Percentiles rank a stretch among this genome's conserved stretches.
Conservation (phyloP, 2,797 vertebrate genomes). For the Acomys russatus region DNA sequence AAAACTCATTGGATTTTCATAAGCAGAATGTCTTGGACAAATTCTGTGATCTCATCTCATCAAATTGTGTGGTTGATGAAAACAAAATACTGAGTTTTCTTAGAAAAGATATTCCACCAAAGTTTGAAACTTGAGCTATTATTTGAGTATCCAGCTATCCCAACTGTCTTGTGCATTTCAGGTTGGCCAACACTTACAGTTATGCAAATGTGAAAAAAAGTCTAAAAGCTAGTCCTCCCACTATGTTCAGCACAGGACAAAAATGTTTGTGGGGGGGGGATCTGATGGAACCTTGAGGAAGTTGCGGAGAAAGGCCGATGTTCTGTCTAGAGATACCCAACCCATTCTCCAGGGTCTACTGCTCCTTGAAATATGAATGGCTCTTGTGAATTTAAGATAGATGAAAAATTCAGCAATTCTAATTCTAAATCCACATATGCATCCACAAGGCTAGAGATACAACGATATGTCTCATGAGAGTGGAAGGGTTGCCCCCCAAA, state of each 20-base stretch:
- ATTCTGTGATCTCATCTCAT: neutral
- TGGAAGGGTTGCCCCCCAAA: too few species aligned
- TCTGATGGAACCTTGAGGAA: neutral
- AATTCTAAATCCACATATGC: neutral
- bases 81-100: neutral
- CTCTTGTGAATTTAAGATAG: neutral
- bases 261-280: neutral
- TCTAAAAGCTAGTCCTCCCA: neutral
- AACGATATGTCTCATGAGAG: neutral
- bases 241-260: neutral
- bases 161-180: neutral
- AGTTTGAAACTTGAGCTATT: neutral
- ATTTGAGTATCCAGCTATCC: neutral
- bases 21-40: neutral
- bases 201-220: neutral
- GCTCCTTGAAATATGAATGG: neutral
- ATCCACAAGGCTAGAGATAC: neutral
- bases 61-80: neutral
- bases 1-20: neutral
- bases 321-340: neutral
- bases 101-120: neutral
- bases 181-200: neutral
- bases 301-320: neutral
- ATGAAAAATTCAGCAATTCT: neutral
- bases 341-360: accelerated